Evolutionary conservation across 53 echinoderm and acorn worm species (phyloP).

Genomic region (Zoroaster sp.): DNA sequence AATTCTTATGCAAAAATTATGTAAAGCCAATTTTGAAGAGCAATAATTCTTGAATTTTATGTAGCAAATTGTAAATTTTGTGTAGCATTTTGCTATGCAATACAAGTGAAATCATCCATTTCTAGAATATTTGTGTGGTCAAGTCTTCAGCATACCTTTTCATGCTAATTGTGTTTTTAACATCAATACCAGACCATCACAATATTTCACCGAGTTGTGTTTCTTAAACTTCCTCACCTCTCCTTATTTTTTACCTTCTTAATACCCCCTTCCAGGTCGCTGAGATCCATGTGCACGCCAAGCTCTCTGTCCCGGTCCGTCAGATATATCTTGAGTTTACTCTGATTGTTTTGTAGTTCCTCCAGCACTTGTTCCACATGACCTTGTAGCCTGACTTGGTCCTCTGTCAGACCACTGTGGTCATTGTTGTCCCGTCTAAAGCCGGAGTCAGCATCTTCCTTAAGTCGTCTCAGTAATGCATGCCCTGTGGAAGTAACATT

Average conservation of each 20-base stretch:
- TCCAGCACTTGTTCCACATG: constrained; percentile 71
- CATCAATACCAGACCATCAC: background rate
- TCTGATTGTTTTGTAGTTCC: constrained; percentile 79
- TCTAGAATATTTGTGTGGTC: too few relatives aligned
- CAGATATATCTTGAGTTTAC: constrained; percentile 82
- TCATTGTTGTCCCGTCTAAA: constrained; percentile 66
- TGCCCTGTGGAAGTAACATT: constrained; percentile 50
- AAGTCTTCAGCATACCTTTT: background rate
- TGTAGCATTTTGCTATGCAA: too few relatives aligned
- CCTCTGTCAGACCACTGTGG: constrained; percentile 65
- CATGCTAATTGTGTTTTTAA: background rate
- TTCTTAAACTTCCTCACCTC: background rate
- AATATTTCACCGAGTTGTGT: background rate
- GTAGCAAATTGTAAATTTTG: too few relatives aligned
- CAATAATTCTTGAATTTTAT: too few relatives aligned
- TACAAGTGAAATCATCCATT: too few relatives aligned
- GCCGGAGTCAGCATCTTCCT: constrained; percentile 83
- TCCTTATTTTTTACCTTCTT: constrained; percentile 70
- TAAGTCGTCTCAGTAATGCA: constrained; percentile 74
- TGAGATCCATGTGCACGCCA: constrained; percentile 73
- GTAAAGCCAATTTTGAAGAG: too few relatives aligned
- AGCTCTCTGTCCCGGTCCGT: constrained; percentile 83
- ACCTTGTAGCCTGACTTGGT: constrained; percentile 70
- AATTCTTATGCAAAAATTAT: too few relatives aligned
- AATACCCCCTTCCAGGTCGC: constrained; percentile 83